Base-by-base conservation (phyloP, 2,113 vertebrate genomes). In the Dicerorhinus sumatrensis region DNA sequence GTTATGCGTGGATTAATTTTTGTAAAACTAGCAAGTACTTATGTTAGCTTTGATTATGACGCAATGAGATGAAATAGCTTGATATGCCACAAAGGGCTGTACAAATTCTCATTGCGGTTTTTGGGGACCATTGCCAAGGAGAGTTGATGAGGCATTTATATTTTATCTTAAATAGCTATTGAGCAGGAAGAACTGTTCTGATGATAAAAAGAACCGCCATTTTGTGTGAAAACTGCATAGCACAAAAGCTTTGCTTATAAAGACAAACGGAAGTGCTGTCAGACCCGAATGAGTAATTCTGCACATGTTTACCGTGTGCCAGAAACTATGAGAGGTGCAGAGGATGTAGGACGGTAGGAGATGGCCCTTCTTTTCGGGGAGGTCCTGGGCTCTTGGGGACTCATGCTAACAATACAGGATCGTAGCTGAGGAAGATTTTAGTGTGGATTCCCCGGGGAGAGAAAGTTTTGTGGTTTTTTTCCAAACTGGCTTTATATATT, bases 401-500 rank as follows among this genome's bases (percentile, higher is more conserved):
- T 60, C 42, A 10, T 1, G 5, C 1, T 12, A 48, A 29, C 10
- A 21, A 14, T 20, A 4, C 0, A 33, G 33, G 31, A 9, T 31
- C 31, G 13, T 10, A 56, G 16, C 33, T 3, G 31, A n/a, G n/a
- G 36, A 36, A 8, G 21, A 12, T n/a, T 56, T 85, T 54, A 3
- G 3, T 6, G 33, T 36, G 48, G 21, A 10, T 75, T 89, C 31
- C n/a, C 23, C 36, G 4, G 51, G 51, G 51, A 54, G 51, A 54
- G 51, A 31, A 60, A 16, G 10, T 60, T 69, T 46, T 5, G 2
- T 48, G 51, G 13, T 94, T 91, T 67, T 16, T 54, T 33, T 72
- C 14, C 62, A 81, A 81, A 76, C 7, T 69, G 13, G 77, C 89
- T 85, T 89, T 51, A 17, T 54, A 9, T 4, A 0, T 69, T 12